phyloP scores from a whole-genome alignment of 2,797 vertebrate genomes.

The Sebastes matsubarae region DNA sequence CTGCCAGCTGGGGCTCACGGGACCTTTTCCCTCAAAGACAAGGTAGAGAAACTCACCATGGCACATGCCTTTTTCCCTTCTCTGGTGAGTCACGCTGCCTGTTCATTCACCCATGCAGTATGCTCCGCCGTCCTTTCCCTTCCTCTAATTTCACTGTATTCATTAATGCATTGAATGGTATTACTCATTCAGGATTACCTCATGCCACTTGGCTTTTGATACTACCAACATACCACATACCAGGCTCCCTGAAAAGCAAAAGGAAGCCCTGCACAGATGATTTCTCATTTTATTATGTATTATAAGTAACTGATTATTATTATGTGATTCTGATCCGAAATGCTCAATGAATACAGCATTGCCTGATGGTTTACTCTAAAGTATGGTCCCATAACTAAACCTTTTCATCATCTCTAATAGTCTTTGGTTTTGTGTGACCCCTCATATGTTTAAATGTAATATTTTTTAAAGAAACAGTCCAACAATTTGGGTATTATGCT shows the following conservation, averaged over 20 bases:
- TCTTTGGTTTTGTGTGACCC: neutral
- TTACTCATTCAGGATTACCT: neutral
- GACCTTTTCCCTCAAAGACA: constrained; percentile 92
- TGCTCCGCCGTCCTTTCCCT: neutral
- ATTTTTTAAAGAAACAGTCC: neutral
- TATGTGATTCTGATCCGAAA: neutral
- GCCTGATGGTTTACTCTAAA: neutral
- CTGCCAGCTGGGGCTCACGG: constrained; percentile 87
- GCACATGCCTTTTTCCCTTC: constrained; percentile 84
- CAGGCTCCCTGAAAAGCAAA: neutral
- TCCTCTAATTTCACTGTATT: constrained; percentile 32
- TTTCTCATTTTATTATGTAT: neutral
- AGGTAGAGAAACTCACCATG: constrained; percentile 91
- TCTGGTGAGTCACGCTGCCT: constrained; percentile 80
- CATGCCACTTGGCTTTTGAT: neutral
- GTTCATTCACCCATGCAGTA: neutral
- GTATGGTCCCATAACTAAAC: neutral
- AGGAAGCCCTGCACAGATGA: neutral
- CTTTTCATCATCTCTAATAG: neutral
- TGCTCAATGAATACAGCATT: constrained; percentile 51
- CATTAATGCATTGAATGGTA: constrained; percentile 34
- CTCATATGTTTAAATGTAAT: neutral
- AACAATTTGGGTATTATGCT: neutral
- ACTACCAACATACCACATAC: neutral
- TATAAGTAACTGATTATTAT: neutral